Evolutionary conservation across 2,888 invertebrate genomes (phyloP), one percentile per base, ranked within the genome.

Genomic region (Drosophila incognita): DNA sequence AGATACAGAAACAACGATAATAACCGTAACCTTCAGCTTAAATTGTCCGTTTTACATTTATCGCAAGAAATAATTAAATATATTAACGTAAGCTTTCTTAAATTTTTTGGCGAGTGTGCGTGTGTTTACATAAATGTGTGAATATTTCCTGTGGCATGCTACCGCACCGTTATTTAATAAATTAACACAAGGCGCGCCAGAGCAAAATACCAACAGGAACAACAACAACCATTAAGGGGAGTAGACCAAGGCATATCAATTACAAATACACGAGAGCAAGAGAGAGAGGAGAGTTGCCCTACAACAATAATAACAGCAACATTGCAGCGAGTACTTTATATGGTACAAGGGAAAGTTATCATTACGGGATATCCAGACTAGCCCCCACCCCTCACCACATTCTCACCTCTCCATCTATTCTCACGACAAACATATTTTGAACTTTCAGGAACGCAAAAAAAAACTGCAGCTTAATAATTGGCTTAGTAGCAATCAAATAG

Each of bases 311-410:
- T 65, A 64, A 64, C 63, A 53, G 59, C 38, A 60, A 38, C 36
- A 51, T 15, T 18, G 52, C 7, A 56, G 49, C 62, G 65, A 70
- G 66, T 75, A 60, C 40, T 63, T 79, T 63, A 35, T 59, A 13
- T 68, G 35, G 33, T 60, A 58, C 63, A 80, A 69, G 81, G 79
- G 81, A 79, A 79, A 79, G 81, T 74, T 77, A 64, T 67, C 66
- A 73, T 76, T 61, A 49, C 53, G 49, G 36, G 54, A 65, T 48
- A 36, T 40, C 29, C 38, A 49, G 38, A 46, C 56, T 27, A 24
- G 46, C 24, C 29, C 38, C 27, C 59, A 24, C 21, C 49, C 29
- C n/a, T 40, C 7, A 15, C 27, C 33, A 35, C 18, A 36, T 36
- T 13, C 5, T 18, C 24, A 33, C 8, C 18, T 36, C 2, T 46